Percentiles rank a stretch among this genome's conserved stretches.
Evolutionary conservation across 2,797 vertebrate genomes (phyloP).

Genomic region (Alauda arvensis): DNA sequence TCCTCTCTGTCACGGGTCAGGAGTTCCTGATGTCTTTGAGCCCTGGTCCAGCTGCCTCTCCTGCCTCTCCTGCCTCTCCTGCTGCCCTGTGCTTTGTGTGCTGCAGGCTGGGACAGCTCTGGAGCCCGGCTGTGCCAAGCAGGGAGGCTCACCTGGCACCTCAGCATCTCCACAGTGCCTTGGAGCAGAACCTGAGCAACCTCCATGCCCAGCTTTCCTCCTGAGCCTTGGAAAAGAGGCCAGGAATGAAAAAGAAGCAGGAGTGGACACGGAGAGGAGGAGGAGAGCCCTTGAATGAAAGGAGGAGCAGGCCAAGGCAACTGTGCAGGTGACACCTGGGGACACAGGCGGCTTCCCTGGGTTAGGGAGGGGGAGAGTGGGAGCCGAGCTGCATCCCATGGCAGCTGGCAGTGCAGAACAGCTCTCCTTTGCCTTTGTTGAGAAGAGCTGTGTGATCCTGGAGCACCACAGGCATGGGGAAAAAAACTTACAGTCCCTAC

Average conservation of each 20-base stretch:
- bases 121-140: neutral
- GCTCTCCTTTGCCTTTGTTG: fast-evolving
- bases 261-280: neutral
- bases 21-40: neutral
- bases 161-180: neutral
- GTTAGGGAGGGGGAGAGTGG: fast-evolving
- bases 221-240: neutral
- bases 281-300: neutral
- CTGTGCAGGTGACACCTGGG: neutral
- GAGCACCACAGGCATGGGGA: neutral
- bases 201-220: neutral
- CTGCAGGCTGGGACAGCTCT: neutral
- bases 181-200: neutral
- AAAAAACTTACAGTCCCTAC: fast-evolving
- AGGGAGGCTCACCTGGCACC: neutral
- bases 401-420: neutral
- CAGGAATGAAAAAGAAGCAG: neutral
- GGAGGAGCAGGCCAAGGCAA: fast-evolving
- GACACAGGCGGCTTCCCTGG: fast-evolving
- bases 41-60: neutral
- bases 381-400: neutral
- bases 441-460: neutral
- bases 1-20: neutral
- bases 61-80: neutral
- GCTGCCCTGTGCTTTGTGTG: neutral